These are phyloP conservation scores for Allacma fusca DNA, from an alignment of 2,888 invertebrate species.

Conservation along the genomic window DNA sequence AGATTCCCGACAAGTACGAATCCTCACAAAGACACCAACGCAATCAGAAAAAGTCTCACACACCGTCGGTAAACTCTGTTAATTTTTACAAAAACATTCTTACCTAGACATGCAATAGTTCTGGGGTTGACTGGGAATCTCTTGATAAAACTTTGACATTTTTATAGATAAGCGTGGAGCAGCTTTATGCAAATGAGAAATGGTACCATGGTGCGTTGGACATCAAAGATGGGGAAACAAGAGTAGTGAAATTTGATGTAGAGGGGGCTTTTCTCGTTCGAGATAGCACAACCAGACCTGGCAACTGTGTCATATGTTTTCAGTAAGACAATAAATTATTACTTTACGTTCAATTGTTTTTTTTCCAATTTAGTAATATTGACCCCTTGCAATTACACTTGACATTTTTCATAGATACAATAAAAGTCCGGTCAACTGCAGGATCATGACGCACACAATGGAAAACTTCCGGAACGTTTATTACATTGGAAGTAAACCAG, in stretches of 20 bases:
- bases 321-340: conserved; percentile 69
- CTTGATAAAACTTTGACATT: no score
- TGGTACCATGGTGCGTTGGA: conserved; percentile 85
- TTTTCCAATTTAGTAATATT: no score
- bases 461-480: conserved; percentile 91
- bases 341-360: not conserved
- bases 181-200: conserved; percentile 87
- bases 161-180: conserved; percentile 63
- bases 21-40: no score
- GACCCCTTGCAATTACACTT: no score
- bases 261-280: conserved; percentile 93
- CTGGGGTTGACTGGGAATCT: no score
- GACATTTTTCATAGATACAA: no score
- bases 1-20: conserved; percentile 43
- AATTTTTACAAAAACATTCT: not conserved
- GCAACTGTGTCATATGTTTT: conserved; percentile 93
- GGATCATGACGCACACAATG: conserved; percentile 77
- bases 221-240: conserved; percentile 72
- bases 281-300: conserved; percentile 92
- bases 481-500: conserved; percentile 80
- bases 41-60: not conserved
- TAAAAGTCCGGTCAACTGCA: conserved; percentile 59
- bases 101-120: no score
- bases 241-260: conserved; percentile 79
- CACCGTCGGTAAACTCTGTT: not conserved